phyloP scores from a whole-genome alignment of 37 sponge, comb jelly and placozoan genomes.

The Cladorhizidae sp. region DNA sequence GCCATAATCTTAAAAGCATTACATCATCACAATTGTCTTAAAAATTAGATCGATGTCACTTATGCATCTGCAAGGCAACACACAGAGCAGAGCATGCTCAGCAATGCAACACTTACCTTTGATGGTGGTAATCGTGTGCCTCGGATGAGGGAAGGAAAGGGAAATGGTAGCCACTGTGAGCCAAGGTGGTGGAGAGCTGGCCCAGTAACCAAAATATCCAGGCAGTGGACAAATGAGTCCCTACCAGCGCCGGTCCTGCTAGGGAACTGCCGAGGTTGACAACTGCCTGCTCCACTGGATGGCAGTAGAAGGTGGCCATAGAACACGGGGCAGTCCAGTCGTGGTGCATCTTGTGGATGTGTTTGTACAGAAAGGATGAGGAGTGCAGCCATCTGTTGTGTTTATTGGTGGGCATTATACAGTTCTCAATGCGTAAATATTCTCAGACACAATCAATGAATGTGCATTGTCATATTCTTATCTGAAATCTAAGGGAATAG shows the following conservation, averaged over 20 bases:
- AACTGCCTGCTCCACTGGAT: constrained; percentile 81
- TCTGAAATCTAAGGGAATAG: too few relatives aligned
- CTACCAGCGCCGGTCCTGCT: constrained; percentile 69
- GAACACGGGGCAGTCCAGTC: constrained; percentile 89
- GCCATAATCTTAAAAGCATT: too few relatives aligned
- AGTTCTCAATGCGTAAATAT: too few relatives aligned
- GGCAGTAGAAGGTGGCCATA: constrained; percentile 77
- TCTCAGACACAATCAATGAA: too few relatives aligned
- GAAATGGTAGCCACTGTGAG: constrained; percentile 93
- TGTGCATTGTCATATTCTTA: too few relatives aligned
- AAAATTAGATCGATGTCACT: too few relatives aligned
- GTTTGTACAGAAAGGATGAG: constrained; percentile 74
- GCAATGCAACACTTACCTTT: constrained; percentile 46
- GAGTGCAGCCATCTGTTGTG: constrained; percentile 86
- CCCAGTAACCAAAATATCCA: constrained; percentile 82
- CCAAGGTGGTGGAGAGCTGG: constrained; percentile 56
- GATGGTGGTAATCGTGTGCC: constrained; percentile 95
- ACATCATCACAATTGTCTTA: too few relatives aligned
- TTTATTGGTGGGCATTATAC: too few relatives aligned
- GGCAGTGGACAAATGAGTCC: constrained; percentile 69
- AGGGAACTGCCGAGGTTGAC: constrained; percentile 62
- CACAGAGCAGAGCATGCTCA: too few relatives aligned
- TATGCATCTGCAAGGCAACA: too few relatives aligned
- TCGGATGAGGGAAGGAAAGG: constrained; percentile 88
- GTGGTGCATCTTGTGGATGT: constrained; percentile 95